Evolutionary conservation across 2,797 vertebrate genomes (phyloP).

Genomic region (Alca torda): DNA sequence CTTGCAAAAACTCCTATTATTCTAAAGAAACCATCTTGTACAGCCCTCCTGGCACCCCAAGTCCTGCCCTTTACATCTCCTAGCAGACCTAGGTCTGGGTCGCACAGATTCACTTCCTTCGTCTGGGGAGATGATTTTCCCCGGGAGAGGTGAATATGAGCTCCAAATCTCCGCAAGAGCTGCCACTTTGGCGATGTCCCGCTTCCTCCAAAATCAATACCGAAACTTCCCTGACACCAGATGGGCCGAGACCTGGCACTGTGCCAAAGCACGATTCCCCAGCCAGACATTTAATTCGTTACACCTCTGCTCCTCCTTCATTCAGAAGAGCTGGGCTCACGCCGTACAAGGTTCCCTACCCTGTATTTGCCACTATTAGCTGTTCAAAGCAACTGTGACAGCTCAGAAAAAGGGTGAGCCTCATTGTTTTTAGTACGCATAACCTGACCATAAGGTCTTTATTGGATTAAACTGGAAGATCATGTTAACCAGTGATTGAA

Average conservation of each 20-base stretch:
- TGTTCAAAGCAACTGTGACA: neutral
- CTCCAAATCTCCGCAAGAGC: neutral
- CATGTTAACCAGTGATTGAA: conserved; percentile 61
- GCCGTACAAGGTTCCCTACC: neutral
- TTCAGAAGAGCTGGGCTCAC: neutral
- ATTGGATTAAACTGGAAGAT: conserved; percentile 66
- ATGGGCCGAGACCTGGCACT: neutral
- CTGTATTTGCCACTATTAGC: neutral
- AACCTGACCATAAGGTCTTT: conserved; percentile 57
- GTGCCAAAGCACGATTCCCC: neutral
- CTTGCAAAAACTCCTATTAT: neutral
- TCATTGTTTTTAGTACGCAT: conserved; percentile 6
- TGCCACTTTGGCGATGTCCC: neutral
- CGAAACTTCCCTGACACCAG: neutral
- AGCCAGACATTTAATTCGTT: conserved; percentile 29
- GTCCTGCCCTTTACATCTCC: neutral
- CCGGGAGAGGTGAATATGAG: neutral
- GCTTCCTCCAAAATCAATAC: neutral
- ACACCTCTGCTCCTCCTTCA: neutral
- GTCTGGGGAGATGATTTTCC: neutral
- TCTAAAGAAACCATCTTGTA: neutral
- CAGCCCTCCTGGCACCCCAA: neutral
- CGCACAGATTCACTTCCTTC: neutral
- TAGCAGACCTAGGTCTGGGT: neutral
- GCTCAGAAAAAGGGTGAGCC: neutral